phyloP scores from a whole-genome alignment of 2,888 invertebrate genomes.

The Cephus runcator region DNA sequence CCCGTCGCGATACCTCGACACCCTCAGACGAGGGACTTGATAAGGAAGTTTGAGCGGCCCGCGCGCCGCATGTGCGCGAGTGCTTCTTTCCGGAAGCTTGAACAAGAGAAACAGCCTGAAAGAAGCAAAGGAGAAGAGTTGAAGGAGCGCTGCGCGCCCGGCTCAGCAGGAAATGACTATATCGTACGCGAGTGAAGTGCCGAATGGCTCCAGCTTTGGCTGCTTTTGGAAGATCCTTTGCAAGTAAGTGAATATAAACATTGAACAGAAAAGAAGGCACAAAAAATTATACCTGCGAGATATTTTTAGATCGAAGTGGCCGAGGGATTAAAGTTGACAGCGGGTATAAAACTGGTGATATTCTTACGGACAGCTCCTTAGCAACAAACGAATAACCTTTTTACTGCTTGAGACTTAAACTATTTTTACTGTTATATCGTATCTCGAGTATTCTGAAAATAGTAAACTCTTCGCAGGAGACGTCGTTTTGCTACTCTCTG shows the following conservation, averaged over 20 bases:
- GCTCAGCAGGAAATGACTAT: conserved; percentile 77
- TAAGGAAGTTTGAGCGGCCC: conserved; percentile 37
- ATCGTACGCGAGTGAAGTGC: conserved; percentile 90
- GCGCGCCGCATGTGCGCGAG: conserved; percentile 58
- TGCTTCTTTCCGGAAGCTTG: conserved; percentile 29
- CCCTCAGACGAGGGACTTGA: conserved; percentile 13
- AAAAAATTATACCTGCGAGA: neutral
- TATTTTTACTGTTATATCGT: neutral
- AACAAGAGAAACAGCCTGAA: neutral
- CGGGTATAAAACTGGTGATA: neutral
- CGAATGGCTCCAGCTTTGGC: conserved; percentile 92
- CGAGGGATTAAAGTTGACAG: neutral
- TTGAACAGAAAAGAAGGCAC: neutral
- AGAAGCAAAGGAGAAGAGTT: conserved; percentile 8
- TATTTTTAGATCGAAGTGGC: neutral
- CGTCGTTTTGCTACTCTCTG: neutral
- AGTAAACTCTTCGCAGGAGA: neutral
- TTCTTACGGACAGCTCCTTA: neutral
- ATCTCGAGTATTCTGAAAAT: neutral
- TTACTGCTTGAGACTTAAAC: neutral
- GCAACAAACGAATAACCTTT: neutral
- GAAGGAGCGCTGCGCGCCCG: conserved; percentile 27
- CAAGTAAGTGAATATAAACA: conserved; percentile 74
- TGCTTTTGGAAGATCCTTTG: conserved; percentile 91
- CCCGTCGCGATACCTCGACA: conserved; percentile 21